Conservation (phyloP, 2,113 vertebrate species). For the Gymnogyps californianus region DNA sequence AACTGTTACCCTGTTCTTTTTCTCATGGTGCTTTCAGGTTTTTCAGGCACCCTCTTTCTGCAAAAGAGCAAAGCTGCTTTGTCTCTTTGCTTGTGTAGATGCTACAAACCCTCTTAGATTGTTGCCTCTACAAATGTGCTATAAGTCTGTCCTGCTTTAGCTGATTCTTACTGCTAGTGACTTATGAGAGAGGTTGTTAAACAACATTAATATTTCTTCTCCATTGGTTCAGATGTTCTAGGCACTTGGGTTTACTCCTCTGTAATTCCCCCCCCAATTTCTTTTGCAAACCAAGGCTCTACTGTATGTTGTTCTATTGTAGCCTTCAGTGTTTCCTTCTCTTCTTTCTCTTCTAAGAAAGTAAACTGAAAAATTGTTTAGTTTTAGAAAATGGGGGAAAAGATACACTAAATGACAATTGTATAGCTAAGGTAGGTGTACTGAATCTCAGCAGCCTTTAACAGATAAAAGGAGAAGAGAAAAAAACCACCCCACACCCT, state of each 20-base stretch:
- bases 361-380: neutral
- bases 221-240: neutral
- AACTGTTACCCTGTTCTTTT: neutral
- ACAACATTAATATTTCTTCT: neutral
- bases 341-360: neutral
- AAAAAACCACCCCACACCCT: fast-evolving
- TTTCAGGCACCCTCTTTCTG: neutral
- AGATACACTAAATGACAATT: neutral
- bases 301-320: neutral
- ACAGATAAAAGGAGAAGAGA: neutral
- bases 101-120: neutral
- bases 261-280: neutral
- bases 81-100: neutral
- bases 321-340: neutral
- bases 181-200: neutral
- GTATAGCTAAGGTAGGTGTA: neutral
- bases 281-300: neutral
- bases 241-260: neutral
- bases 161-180: neutral
- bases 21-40: neutral
- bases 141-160: neutral
- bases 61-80: neutral
- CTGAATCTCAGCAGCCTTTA: neutral
- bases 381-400: neutral
- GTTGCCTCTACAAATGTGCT: neutral